These are phyloP conservation scores for Ecdyonurus torrentis DNA, from an alignment of 2,888 invertebrate genomes.

Conservation along the genomic window DNA sequence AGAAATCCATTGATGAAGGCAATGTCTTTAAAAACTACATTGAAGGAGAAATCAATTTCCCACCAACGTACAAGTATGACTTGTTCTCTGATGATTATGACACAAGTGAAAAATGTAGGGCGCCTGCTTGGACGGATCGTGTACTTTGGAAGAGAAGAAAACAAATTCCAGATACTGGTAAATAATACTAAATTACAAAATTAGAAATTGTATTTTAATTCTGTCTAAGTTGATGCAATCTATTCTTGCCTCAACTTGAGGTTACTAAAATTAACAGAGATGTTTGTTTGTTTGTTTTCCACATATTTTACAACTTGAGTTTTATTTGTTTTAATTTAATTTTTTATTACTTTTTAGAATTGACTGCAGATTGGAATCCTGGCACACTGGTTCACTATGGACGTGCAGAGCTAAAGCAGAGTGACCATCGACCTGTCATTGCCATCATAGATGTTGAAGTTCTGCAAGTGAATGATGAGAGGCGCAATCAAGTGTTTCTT, in stretches of 20 bases:
- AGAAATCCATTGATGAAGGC: conserved; percentile 59
- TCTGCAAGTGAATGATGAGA: conserved; percentile 56
- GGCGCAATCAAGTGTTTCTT: conserved; percentile 63
- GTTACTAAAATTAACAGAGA: not conserved
- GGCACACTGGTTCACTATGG: conserved; percentile 80
- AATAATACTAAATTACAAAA: conserved; percentile 13
- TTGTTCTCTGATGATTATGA: conserved; percentile 97
- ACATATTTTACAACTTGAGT: conserved; percentile 8
- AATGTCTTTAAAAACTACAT: conserved; percentile 83
- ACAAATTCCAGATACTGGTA: conserved; percentile 51
- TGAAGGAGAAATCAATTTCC: conserved; percentile 82
- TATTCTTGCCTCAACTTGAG: not conserved
- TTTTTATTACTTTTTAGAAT: conserved; percentile 12
- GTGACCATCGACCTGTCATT: conserved; percentile 93
- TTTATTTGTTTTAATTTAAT: conserved; percentile 12
- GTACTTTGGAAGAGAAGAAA: conserved; percentile 82
- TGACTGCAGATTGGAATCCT: conserved; percentile 43
- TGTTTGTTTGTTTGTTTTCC: not conserved
- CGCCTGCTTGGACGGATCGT: conserved; percentile 97
- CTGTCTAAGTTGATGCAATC: not conserved
- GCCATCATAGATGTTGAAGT: conserved; percentile 81
- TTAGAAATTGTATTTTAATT: too few species aligned
- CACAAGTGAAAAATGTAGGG: conserved; percentile 92
- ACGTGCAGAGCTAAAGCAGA: conserved; percentile 87
- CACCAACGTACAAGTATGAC: conserved; percentile 98